Evolutionary conservation across 2,113 vertebrate genomes (phyloP), one percentile per base, ranked within the genome.

Genomic region (Hystrix brachyura): DNA sequence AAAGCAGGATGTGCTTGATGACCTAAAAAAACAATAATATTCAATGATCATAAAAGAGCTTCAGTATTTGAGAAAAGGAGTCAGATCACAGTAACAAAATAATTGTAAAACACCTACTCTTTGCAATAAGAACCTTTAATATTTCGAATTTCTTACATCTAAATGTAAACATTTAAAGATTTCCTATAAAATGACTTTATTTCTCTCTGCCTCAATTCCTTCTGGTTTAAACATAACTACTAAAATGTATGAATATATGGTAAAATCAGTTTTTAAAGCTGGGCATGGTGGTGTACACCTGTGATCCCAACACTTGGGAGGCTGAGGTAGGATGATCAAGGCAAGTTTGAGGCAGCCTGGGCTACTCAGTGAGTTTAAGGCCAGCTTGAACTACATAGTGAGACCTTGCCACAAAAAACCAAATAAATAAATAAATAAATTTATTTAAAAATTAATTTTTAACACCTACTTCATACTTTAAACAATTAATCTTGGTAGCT

Each of bases 21-120:
- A 97, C 2, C 95, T 98, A 64, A 98, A 94, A 89, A 72, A 95
- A 17, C 1, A 78, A 3, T 96, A 80, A 91, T 82, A 53, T 3
- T 90, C 74, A 87, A 9, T 59, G 2, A 86, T 9, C 60, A 87
- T 27, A 83, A 69, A 93, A 90, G 38, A 60, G 17, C 5, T 7
- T 43, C 5, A 86, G 2, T 57, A 67, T 65, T 13, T 93, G 8
- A 84, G 59, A 8, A 76, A 87, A 71, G 32, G 72, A 15, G 15
- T 46, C 46, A 78, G 11, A 23, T 38, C 62, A 65, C n/a, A 51
- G 23, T 8, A 71, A 14, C 43, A 62, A 17, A 83, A 80, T 48
- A 87, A 84, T 51, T 15, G 4, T 57, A 59, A 90, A 79, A 90
- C 29, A 62, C 2, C 3, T 65, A 3, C 11, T 79, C 5, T 19